Percentiles rank a stretch among this genome's conserved stretches.
Conservation (phyloP, 2,888 invertebrate genomes). For the Strigamia crassipes region DNA sequence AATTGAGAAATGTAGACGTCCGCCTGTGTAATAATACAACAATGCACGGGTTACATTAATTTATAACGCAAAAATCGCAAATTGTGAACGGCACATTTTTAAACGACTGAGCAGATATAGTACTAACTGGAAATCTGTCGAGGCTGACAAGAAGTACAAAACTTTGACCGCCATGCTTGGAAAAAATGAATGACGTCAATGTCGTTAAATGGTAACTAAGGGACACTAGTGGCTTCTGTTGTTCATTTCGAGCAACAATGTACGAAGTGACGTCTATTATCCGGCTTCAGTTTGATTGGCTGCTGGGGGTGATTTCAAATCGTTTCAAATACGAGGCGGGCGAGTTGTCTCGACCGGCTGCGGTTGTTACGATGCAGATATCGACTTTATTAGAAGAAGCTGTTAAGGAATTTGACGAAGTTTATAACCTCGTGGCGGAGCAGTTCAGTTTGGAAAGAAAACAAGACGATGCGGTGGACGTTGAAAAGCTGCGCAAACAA, state of each 20-base stretch:
- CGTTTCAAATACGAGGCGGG: not conserved
- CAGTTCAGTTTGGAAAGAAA: too few species aligned
- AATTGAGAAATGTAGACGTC: not conserved
- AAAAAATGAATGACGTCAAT: conserved; percentile 15
- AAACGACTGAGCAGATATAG: not conserved
- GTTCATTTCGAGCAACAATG: not conserved
- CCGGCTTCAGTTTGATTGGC: too few species aligned
- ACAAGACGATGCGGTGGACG: not conserved
- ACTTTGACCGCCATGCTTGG: conserved; percentile 33
- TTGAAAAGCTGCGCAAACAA: not conserved
- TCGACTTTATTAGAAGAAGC: too few species aligned
- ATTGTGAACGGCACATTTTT: not conserved
- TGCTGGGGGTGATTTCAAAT: not conserved
- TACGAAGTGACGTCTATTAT: not conserved
- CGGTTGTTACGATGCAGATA: too few species aligned
- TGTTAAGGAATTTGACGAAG: too few species aligned
- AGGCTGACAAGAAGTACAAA: not conserved
- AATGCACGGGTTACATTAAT: not conserved
- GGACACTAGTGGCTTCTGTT: not conserved
- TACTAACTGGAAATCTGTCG: conserved; percentile 17
- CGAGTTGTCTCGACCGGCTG: too few species aligned
- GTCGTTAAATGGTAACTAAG: not conserved
- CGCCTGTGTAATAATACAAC: conserved; percentile 4
- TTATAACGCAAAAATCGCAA: not conserved
- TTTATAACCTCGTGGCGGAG: too few species aligned